These are phyloP conservation scores for Deilephila elpenor DNA, from an alignment of 2,888 invertebrate species.

Conservation along the genomic window DNA sequence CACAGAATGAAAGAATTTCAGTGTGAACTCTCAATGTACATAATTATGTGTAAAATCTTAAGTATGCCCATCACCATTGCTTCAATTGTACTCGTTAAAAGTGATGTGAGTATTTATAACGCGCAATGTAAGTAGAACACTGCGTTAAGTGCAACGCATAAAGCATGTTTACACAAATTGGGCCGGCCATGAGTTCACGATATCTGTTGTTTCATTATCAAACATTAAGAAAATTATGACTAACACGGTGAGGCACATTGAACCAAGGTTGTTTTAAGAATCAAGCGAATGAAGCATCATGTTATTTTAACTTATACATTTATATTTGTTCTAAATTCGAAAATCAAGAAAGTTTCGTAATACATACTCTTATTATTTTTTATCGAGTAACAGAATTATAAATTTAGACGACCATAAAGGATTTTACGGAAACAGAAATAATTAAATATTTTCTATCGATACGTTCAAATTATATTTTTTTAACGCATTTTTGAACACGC, in stretches of 20 bases:
- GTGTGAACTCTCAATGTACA: background rate
- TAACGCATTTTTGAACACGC: background rate
- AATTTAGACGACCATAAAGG: too few species aligned
- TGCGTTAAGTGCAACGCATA: background rate
- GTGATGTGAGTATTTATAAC: background rate
- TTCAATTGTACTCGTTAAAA: conserved; percentile 7
- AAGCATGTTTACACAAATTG: conserved; percentile 6
- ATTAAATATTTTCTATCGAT: background rate
- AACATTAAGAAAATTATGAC: conserved; percentile 26
- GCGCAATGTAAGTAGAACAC: conserved; percentile 7
- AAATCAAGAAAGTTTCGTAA: too few species aligned
- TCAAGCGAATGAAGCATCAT: background rate
- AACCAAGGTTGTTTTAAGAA: background rate
- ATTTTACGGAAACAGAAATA: background rate
- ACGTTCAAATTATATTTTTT: background rate
- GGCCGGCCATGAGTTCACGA: conserved; percentile 1
- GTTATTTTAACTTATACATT: background rate
- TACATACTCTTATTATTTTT: too few species aligned
- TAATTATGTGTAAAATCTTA: conserved; percentile 9
- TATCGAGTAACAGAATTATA: too few species aligned
- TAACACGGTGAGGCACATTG: too few species aligned
- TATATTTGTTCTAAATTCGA: background rate
- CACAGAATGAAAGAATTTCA: background rate
- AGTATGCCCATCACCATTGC: background rate
- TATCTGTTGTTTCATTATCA: conserved; percentile 31